A percentile compares a stretch with the other conserved stretches of the same genome.
Evolutionary conservation across 2,888 invertebrate species (phyloP).

Genomic region (Macaria notata): DNA sequence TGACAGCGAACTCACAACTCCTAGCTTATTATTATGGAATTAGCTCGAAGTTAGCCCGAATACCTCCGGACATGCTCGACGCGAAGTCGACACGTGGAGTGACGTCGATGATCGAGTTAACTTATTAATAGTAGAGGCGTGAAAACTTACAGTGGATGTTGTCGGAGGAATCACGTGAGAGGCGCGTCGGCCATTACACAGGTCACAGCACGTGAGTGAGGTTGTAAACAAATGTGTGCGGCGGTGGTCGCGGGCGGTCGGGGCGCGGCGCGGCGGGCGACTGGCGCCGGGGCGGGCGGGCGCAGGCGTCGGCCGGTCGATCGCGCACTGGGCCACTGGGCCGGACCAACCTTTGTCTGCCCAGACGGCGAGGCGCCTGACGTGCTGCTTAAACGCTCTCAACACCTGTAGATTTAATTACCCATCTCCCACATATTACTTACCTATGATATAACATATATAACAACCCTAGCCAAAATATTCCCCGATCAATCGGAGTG

Average conservation of each 20-base stretch:
- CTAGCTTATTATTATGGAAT: constrained; percentile 22
- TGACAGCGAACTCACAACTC: constrained; percentile 14
- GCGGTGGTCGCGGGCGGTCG: constrained; percentile 50
- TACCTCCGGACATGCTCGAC: constrained; percentile 17
- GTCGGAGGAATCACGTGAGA: constrained; percentile 41
- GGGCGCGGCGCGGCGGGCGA: constrained; percentile 58
- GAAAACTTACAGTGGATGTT: constrained; percentile 23
- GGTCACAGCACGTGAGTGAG: constrained; percentile 38
- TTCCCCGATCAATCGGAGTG: too few species aligned
- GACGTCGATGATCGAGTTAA: constrained; percentile 8
- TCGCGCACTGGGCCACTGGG: constrained; percentile 78
- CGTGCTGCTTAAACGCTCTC: constrained; percentile 54
- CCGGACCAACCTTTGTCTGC: constrained; percentile 75
- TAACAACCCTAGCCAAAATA: too few species aligned
- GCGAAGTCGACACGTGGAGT: constrained; percentile 19
- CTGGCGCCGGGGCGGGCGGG: constrained; percentile 52
- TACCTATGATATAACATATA: too few species aligned
- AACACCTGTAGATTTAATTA: constrained; percentile 62
- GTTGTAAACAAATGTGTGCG: constrained; percentile 39
- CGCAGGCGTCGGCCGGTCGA: constrained; percentile 76
- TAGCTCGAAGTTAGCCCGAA: constrained; percentile 22
- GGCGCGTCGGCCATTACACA: constrained; percentile 42
- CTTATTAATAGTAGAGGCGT: neutral
- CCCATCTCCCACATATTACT: constrained; percentile 15
- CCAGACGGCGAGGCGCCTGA: constrained; percentile 72